Conservation (phyloP, 1,140 invertebrate genomes). For the Ditylenchus dipsaci region DNA sequence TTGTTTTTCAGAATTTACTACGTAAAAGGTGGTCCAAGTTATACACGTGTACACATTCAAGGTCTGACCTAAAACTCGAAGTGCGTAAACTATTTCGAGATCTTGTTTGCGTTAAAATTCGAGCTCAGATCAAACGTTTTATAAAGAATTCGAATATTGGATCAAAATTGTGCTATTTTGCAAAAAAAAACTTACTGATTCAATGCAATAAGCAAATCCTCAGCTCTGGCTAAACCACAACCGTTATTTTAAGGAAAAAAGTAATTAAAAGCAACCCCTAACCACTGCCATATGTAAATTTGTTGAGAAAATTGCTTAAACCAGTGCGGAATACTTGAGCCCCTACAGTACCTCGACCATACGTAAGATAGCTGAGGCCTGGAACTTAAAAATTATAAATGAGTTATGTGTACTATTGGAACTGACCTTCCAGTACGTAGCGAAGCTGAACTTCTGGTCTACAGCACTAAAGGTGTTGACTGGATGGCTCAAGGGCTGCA, state of each 20-base stretch:
- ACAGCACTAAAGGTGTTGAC: constrained; percentile 10
- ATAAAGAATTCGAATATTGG: no score
- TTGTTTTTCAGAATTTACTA: no score
- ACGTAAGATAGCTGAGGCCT: constrained; percentile 15
- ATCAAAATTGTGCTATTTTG: no score
- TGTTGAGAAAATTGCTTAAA: constrained; percentile 14
- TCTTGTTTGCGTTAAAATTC: no score
- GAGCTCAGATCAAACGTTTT: no score
- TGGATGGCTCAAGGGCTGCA: constrained; percentile 25
- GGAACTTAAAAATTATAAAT: constrained; percentile 12
- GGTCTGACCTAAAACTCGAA: no score
- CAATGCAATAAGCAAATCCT: constrained; percentile 8
- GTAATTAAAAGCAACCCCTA: no score
- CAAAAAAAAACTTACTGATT: no score
- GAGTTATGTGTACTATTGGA: constrained; percentile 8
- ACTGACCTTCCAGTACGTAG: constrained; percentile 35
- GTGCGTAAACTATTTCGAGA: no score
- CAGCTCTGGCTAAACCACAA: constrained; percentile 11
- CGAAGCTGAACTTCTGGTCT: constrained; percentile 15
- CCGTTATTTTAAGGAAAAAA: no score
- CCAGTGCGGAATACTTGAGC: constrained; percentile 21
- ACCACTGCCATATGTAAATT: constrained; percentile 22
- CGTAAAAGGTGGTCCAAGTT: no score
- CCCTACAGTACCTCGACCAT: constrained; percentile 26
- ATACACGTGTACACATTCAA: no score